A percentile compares a stretch with the other conserved stretches of the same genome.
Conservation (phyloP, 2,113 vertebrate genomes). For the Sebastes schlegelii region DNA sequence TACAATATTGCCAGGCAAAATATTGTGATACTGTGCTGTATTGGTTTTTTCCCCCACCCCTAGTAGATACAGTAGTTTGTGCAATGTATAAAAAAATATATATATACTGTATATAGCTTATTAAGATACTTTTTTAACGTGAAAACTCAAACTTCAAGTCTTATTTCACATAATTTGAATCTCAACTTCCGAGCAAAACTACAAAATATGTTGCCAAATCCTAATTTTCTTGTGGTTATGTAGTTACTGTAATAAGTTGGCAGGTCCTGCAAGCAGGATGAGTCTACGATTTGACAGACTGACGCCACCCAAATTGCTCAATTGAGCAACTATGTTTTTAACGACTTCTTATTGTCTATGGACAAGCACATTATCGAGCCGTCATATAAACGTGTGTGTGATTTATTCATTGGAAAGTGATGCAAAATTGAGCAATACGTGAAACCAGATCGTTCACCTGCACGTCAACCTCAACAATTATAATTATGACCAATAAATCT, state of each 20-base stretch:
- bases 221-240: background rate
- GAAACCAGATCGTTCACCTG: conserved; percentile 12
- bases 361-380: background rate
- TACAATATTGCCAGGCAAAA: too few species aligned
- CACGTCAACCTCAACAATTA: background rate
- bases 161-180: background rate
- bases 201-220: background rate
- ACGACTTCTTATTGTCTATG: background rate
- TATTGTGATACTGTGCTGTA: too few species aligned
- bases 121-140: too few species aligned
- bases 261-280: background rate
- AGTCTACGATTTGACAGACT: background rate
- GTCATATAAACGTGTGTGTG: background rate
- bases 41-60: too few species aligned
- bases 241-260: background rate
- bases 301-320: background rate
- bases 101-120: too few species aligned
- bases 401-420: background rate
- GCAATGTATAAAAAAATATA: too few species aligned
- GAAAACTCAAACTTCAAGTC: too few species aligned
- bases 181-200: background rate
- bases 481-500: conserved; percentile 11
- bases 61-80: too few species aligned
- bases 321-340: background rate
- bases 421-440: background rate